Evolutionary conservation across 2,113 vertebrate species (phyloP), one percentile per base, ranked within the genome.

Genomic region (Prochilodus magdalenae): DNA sequence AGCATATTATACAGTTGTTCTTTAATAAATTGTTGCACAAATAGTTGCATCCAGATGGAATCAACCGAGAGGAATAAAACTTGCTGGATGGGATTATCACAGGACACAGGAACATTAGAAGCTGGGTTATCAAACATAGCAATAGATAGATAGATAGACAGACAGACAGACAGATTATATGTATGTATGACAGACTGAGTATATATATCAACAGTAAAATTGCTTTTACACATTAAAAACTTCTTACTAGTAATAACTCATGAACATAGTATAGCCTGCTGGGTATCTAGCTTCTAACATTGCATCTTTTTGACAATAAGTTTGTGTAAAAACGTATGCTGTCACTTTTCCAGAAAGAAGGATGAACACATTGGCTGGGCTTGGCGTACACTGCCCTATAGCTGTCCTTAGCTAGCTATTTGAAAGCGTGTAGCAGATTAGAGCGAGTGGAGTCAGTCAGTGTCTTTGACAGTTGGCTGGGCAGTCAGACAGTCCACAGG

Each of bases 401-500:
- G 55, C 59, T 72, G 78, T 72, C 53, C 60, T 44, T 14, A 30
- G 5, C 40, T 47, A 24, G 47, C 40, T 49, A 36, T 66, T n/a
- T 63, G 69, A 80, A 30, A 82, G 20, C 57, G 30, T 5, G 29
- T 51, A 78, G 59, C 69, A 67, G 49, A 83, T 85, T 26, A 79
- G 75, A 81, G 44, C 59, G 73, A 72, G 47, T 62, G 14, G 51
- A 71, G 75, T 72, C 67, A 75, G 65, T 26, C 29, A 70, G 72
- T 88, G 47, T 74, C 81, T 81, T 51, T 78, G 53, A 78, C 49
- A 57, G 63, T 69, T 51, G 27, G 55, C 62, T 73, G 4, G 24
- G 49, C 65, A 15, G 80, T 75, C 81, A 89, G 77, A 59, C 82
- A 88, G 67, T 75, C 55, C 81, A 80, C 59, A 30, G 85, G 81